Percentiles rank a stretch among this genome's conserved stretches.
Conservation (phyloP, 2,888 invertebrate genomes). For the Agrochola macilenta region DNA sequence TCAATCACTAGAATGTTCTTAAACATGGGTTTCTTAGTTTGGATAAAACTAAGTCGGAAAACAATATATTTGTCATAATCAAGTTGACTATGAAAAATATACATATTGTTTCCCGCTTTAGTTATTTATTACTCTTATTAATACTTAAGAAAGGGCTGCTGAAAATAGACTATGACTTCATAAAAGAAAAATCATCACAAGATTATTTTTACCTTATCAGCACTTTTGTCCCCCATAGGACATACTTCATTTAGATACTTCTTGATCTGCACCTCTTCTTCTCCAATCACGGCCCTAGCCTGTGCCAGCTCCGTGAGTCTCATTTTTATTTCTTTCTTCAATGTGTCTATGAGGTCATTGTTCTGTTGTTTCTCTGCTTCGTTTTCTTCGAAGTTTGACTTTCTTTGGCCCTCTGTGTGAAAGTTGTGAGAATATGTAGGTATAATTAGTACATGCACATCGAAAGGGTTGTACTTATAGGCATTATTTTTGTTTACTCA, state of each 20-base stretch:
- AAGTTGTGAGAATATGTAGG: background rate
- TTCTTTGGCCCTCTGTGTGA: constrained; percentile 94
- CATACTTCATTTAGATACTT: constrained; percentile 86
- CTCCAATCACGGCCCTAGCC: constrained; percentile 87
- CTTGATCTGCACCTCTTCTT: constrained; percentile 85
- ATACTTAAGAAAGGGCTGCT: background rate
- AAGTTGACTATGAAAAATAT: no score
- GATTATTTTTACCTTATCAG: constrained; percentile 80
- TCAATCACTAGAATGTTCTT: background rate
- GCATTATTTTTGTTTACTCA: background rate
- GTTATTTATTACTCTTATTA: background rate
- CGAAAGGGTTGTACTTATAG: background rate
- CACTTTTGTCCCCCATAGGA: constrained; percentile 83
- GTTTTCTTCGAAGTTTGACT: constrained; percentile 95
- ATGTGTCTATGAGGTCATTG: constrained; percentile 92
- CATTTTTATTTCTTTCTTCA: constrained; percentile 94
- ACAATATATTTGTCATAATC: background rate
- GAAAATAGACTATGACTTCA: background rate
- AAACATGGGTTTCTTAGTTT: background rate
- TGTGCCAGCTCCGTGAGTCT: constrained; percentile 91
- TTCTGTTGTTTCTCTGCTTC: constrained; percentile 94
- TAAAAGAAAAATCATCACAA: background rate
- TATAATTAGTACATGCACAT: background rate
- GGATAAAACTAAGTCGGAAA: background rate
- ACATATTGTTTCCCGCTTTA: no score